Evolutionary conservation across 2,797 vertebrate genomes (phyloP).

Genomic region (Eleutherodactylus coqui): DNA sequence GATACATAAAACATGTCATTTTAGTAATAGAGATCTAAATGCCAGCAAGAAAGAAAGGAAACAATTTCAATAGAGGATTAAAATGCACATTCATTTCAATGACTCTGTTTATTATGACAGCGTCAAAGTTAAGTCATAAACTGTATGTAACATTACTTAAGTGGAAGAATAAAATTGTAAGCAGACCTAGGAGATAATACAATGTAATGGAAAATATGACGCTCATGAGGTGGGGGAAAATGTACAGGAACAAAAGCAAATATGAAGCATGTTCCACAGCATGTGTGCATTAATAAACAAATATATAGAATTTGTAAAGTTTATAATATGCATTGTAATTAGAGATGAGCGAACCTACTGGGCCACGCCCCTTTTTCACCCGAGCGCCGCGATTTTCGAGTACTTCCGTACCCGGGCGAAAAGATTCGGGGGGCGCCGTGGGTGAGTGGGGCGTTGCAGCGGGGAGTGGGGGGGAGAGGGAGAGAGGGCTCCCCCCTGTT

Average conservation of each 20-base stretch:
- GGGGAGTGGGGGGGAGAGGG: too few species aligned
- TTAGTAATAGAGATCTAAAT: neutral
- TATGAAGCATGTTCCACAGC: neutral
- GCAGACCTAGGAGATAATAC: neutral
- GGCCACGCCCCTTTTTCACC: too few species aligned
- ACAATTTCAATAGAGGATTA: slow-evolving; percentile 16
- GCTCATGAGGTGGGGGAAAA: neutral
- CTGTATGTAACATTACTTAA: neutral
- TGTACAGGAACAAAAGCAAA: neutral
- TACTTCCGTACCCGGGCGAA: too few species aligned
- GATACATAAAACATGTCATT: slow-evolving; percentile 18
- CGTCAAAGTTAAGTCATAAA: neutral
- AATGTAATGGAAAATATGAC: neutral
- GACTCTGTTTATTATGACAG: slow-evolving; percentile 18
- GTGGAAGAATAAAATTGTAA: slow-evolving; percentile 2
- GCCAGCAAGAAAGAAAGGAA: neutral
- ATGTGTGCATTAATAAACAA: neutral
- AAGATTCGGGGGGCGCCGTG: too few species aligned
- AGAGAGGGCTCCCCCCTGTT: too few species aligned
- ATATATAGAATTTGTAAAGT: neutral
- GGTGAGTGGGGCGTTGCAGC: too few species aligned
- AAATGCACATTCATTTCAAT: neutral
- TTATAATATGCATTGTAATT: too few species aligned
- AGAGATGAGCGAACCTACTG: too few species aligned
- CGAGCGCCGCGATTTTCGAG: too few species aligned